These are phyloP conservation scores for Haliaeetus leucogaster DNA, from an alignment of 2,113 vertebrate species.

Conservation along the genomic window DNA sequence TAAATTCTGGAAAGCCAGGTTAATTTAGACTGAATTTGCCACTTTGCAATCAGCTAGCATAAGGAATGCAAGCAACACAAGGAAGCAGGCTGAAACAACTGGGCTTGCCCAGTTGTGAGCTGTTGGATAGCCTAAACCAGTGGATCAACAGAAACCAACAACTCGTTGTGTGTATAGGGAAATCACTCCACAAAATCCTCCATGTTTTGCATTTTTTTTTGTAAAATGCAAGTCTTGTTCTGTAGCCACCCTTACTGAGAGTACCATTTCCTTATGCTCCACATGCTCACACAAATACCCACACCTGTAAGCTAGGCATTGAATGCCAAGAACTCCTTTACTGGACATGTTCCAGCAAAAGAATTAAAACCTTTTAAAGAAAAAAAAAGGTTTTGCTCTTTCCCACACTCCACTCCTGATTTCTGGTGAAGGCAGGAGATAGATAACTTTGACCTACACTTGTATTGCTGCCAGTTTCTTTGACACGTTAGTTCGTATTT, in stretches of 20 bases:
- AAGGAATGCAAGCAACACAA: neutral
- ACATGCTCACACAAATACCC: neutral
- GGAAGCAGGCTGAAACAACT: neutral
- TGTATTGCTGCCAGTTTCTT: conserved; percentile 5
- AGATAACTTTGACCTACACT: conserved; percentile 27
- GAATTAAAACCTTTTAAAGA: neutral
- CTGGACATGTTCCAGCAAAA: neutral
- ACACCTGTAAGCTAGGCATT: neutral
- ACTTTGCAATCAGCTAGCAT: neutral
- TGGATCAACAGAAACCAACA: neutral
- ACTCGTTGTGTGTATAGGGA: neutral
- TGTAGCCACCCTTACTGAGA: neutral
- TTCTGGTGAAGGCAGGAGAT: neutral
- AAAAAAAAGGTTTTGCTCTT: neutral
- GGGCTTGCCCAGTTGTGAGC: neutral
- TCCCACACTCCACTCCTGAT: conserved; percentile 9
- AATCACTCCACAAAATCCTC: neutral
- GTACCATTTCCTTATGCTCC: neutral
- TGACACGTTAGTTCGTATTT: neutral
- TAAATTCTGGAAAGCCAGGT: neutral
- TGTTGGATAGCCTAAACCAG: neutral
- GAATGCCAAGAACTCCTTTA: neutral
- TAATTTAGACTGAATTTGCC: neutral
- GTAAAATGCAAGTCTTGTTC: neutral
- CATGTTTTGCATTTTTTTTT: neutral